Conservation (phyloP, 2,888 invertebrate genomes). For the Nysson spinosus region DNA sequence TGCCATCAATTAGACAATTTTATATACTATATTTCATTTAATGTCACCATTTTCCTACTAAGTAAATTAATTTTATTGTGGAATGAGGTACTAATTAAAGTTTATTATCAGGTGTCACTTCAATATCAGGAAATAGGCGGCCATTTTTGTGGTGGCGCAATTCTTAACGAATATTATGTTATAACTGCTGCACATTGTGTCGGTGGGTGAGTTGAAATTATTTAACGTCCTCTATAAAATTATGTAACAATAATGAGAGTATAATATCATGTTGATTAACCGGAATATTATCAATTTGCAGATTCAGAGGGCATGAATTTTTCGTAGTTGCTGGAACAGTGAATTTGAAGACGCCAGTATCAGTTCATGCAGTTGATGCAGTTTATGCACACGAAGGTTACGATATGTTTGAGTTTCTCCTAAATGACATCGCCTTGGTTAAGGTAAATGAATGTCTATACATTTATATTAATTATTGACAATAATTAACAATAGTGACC, state of each 20-base stretch:
- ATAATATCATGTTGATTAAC: conserved; percentile 5
- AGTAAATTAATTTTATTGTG: too few species aligned
- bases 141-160: conserved; percentile 65
- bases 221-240: too few species aligned
- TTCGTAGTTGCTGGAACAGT: conserved; percentile 51
- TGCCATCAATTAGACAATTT: too few species aligned
- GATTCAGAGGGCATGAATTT: background rate
- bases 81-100: background rate
- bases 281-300: too few species aligned
- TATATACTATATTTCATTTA: too few species aligned
- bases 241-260: too few species aligned
- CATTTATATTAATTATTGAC: too few species aligned
- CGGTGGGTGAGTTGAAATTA: conserved; percentile 14
- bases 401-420: conserved; percentile 17
- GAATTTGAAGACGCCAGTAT: background rate
- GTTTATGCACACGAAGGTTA: conserved; percentile 43
- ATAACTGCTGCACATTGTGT: conserved; percentile 67
- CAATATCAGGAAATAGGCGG: conserved; percentile 28
- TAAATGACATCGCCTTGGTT: conserved; percentile 65
- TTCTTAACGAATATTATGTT: conserved; percentile 52
- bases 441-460: conserved; percentile 54
- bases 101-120: conserved; percentile 54
- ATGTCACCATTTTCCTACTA: too few species aligned
- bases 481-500: too few species aligned
- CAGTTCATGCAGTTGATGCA: conserved; percentile 8